These are phyloP conservation scores for Erpornis zantholeuca DNA, from an alignment of 2,113 vertebrate species.

Conservation along the genomic window DNA sequence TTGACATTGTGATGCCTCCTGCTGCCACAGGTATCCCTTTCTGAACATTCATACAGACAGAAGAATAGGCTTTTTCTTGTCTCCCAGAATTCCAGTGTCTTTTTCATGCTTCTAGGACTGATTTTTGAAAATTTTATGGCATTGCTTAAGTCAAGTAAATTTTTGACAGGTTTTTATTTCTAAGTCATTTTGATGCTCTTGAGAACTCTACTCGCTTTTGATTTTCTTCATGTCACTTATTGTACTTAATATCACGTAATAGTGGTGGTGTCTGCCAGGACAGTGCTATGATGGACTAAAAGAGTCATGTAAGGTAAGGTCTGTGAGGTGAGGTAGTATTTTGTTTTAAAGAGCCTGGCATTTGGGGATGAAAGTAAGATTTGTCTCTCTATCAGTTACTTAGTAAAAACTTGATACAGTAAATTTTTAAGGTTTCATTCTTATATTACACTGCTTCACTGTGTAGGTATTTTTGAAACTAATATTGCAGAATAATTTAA, in stretches of 20 bases:
- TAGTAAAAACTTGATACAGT: neutral
- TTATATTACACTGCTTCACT: neutral
- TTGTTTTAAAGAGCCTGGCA: neutral
- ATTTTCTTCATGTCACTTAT: neutral
- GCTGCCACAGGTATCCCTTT: neutral
- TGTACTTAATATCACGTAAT: neutral
- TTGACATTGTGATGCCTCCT: neutral
- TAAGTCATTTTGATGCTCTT: neutral
- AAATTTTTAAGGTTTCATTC: neutral
- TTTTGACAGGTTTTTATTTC: slow-evolving; percentile 28
- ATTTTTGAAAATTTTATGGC: neutral
- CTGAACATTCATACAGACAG: neutral
- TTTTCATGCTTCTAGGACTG: neutral
- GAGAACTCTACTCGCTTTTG: neutral
- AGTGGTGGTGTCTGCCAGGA: neutral
- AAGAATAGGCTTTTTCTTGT: neutral
- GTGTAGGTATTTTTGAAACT: neutral
- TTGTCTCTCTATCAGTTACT: neutral
- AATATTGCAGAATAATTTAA: neutral
- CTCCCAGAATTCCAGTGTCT: neutral
- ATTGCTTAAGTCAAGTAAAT: neutral
- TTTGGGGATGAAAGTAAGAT: neutral
- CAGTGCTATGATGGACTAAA: neutral
- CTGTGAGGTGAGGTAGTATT: neutral
- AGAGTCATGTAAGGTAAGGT: neutral